Base-by-base conservation (phyloP, 2,888 invertebrate species). In the Strigamia crassipes region DNA sequence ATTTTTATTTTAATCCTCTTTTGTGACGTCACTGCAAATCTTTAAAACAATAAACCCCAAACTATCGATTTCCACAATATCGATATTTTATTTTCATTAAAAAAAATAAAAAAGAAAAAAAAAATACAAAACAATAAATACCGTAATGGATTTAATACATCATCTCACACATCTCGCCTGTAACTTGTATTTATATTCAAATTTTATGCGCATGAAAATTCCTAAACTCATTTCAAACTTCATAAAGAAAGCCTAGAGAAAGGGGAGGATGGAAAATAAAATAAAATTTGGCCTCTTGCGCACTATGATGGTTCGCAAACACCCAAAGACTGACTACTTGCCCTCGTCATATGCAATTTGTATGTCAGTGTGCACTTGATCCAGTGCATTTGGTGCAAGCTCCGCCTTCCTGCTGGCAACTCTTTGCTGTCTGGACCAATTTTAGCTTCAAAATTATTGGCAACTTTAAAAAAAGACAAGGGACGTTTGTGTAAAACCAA, bases 321-420 rank as follows among this genome's bases (percentile, higher is more conserved):
- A 15, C 6, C 18, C 21, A 6, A 61, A 61, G 61, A 61, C n/a
- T 61, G 61, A n/a, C 61, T 18, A 61, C 61, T 18, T 18, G n/a
- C 10, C 10, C 61, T 61, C 61, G 61, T 61, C 61, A 61, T 21
- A 61, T 23, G 61, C 61, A 61, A 61, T 61, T 61, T 61, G 61
- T 61, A 61, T 61, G 61, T 61, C 61, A 61, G 61, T 61, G 61
- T n/a, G 61, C 61, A 21, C 61, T 61, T 21, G 61, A 61, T 61
- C 61, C 61, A 23, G 12, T 23, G 51, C 61, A 61, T 61, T 61
- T 61, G 61, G 2, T 61, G 18, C 21, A 18, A 61, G 61, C 61
- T n/a, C 61, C 61, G 61, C 61, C 61, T 61, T 1, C 21, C 23
- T 61, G 21, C 61, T 61, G 61, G 61, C 61, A 61, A 23, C 61